Evolutionary conservation across 2,113 vertebrate genomes (phyloP).

Genomic region (Varanus salvator): DNA sequence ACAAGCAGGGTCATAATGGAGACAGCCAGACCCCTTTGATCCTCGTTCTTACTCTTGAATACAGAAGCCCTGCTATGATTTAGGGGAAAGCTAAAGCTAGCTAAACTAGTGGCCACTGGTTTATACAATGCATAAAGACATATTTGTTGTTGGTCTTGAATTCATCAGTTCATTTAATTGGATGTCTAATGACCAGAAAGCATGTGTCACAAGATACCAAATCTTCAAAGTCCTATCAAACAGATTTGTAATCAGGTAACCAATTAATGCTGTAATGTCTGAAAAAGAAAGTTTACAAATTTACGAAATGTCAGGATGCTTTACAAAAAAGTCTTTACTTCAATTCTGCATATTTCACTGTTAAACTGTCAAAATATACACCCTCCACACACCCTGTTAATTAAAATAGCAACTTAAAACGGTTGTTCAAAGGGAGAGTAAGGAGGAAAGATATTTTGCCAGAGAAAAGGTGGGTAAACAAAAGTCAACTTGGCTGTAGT

Average conservation of each 20-base stretch:
- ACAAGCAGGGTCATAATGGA: neutral
- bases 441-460: no score
- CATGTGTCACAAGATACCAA: neutral
- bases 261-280: slow-evolving; percentile 7
- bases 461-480: neutral
- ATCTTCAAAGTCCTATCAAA: neutral
- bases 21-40: neutral
- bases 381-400: neutral
- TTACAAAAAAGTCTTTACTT: neutral
- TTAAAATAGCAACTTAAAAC: neutral
- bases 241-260: neutral
- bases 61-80: neutral
- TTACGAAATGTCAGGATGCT: neutral
- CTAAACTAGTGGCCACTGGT: neutral
- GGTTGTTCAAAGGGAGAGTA: no score
- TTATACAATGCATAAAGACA: neutral
- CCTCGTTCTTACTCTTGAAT: neutral
- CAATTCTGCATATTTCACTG: neutral
- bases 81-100: neutral
- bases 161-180: no score
- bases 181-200: neutral
- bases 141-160: neutral
- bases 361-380: neutral
- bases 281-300: neutral
- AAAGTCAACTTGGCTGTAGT: neutral